Percentiles rank a stretch among this genome's conserved stretches.
phyloP scores from a whole-genome alignment of 2,113 vertebrate genomes.

The Lontra canadensis region DNA sequence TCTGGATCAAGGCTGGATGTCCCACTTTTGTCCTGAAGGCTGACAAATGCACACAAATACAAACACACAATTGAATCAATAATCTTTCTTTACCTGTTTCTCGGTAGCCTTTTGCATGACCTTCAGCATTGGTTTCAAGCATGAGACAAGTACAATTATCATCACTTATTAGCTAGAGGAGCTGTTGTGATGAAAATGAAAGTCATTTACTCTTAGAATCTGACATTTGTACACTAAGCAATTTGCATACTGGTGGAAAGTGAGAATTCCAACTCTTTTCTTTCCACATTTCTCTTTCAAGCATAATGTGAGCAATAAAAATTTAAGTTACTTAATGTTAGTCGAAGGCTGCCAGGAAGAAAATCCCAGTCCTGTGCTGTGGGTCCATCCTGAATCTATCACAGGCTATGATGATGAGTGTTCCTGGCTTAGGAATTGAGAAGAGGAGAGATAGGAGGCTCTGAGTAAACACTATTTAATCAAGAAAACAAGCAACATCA shows the following conservation, averaged over 20 bases:
- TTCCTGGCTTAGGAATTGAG: background rate
- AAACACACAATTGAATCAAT: background rate
- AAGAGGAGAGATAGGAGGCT: background rate
- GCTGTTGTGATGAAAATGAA: conserved; percentile 38
- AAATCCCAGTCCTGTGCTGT: background rate
- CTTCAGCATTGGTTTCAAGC: background rate
- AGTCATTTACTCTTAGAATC: conserved; percentile 19
- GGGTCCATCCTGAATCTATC: background rate
- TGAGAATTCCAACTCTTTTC: background rate
- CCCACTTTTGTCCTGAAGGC: background rate
- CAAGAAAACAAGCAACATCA: conserved; percentile 34
- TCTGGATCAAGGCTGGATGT: background rate
- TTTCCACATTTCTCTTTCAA: background rate
- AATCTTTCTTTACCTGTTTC: background rate
- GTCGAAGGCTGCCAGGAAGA: background rate
- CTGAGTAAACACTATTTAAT: conserved; percentile 33
- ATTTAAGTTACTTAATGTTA: background rate
- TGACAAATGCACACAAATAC: background rate
- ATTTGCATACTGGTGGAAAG: conserved; percentile 5
- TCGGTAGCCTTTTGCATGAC: background rate
- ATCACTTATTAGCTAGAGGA: conserved; percentile 31
- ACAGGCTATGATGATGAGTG: background rate
- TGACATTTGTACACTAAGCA: conserved; percentile 52
- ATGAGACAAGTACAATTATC: conserved; percentile 15
- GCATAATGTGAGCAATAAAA: background rate